phyloP scores from a whole-genome alignment of 2,888 invertebrate genomes.

The Pheosia gnoma region DNA sequence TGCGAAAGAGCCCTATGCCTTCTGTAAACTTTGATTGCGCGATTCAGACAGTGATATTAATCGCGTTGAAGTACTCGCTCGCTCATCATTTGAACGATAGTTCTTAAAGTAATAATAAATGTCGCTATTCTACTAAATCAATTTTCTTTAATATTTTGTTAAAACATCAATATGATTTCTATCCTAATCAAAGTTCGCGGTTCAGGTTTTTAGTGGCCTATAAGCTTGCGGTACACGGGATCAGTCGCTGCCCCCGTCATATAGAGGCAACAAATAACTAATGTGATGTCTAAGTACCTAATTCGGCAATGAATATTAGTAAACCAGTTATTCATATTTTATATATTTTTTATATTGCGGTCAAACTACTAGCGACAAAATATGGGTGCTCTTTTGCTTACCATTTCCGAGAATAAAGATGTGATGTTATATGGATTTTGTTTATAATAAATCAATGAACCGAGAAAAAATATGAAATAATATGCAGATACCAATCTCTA shows the following conservation, averaged over 20 bases:
- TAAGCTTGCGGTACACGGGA: conserved; percentile 21
- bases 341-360: neutral
- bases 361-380: neutral
- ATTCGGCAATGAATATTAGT: neutral
- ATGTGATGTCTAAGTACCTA: neutral
- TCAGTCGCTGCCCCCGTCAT: conserved; percentile 10
- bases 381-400: too few relatives aligned
- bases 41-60: too few relatives aligned
- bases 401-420: too few relatives aligned
- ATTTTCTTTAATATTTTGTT: conserved; percentile 5
- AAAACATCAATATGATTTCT: conserved; percentile 1
- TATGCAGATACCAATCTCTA: conserved; percentile 9
- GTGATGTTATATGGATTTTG: too few relatives aligned
- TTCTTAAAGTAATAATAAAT: neutral
- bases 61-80: too few relatives aligned
- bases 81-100: too few relatives aligned
- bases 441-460: neutral
- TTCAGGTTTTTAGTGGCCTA: conserved; percentile 18
- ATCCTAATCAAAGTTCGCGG: conserved; percentile 25
- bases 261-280: conserved; percentile 3
- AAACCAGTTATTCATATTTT: too few relatives aligned
- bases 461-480: neutral
- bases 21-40: too few relatives aligned
- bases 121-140: conserved; percentile 8
- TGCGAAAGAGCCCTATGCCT: too few relatives aligned